Percentiles rank a stretch among this genome's conserved stretches.
Evolutionary conservation across 2,113 vertebrate genomes (phyloP).

Genomic region (Leptobrachium ailaonicum): DNA sequence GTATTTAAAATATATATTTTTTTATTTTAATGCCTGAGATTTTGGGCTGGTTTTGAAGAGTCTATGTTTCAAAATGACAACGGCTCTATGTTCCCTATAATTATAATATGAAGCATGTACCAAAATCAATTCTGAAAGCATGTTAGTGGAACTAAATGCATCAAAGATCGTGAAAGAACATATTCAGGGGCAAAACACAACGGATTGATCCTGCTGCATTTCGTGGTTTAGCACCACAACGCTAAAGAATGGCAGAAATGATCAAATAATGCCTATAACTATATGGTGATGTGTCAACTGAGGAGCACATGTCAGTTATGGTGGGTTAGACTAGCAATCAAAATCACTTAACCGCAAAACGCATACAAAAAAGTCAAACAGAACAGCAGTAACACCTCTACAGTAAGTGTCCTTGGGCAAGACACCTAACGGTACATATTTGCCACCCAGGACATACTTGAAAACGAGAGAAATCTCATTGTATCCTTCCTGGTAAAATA

Average conservation of each 20-base stretch:
- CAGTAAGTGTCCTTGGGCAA: too few relatives aligned
- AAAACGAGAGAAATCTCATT: too few relatives aligned
- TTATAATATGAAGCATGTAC: not conserved
- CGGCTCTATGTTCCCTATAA: not conserved
- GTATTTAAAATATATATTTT: not conserved
- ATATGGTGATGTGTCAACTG: too few relatives aligned
- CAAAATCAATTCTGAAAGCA: not conserved
- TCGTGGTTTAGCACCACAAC: not conserved
- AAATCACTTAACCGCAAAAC: too few relatives aligned
- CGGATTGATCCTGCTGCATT: not conserved
- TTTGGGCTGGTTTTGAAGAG: not conserved
- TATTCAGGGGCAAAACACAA: not conserved
- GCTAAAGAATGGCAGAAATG: not conserved
- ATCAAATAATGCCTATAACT: not conserved
- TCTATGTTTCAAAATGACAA: not conserved
- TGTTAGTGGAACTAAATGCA: not conserved
- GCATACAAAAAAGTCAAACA: too few relatives aligned
- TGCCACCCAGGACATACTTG: too few relatives aligned
- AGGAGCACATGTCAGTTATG: too few relatives aligned
- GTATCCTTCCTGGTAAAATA: too few relatives aligned
- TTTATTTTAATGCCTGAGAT: not conserved
- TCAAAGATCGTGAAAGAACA: not conserved
- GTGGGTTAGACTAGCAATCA: too few relatives aligned
- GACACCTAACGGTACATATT: too few relatives aligned
- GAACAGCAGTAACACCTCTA: too few relatives aligned